Conservation (phyloP, 2,797 vertebrate species). For the Cephalopachus bancanus region DNA sequence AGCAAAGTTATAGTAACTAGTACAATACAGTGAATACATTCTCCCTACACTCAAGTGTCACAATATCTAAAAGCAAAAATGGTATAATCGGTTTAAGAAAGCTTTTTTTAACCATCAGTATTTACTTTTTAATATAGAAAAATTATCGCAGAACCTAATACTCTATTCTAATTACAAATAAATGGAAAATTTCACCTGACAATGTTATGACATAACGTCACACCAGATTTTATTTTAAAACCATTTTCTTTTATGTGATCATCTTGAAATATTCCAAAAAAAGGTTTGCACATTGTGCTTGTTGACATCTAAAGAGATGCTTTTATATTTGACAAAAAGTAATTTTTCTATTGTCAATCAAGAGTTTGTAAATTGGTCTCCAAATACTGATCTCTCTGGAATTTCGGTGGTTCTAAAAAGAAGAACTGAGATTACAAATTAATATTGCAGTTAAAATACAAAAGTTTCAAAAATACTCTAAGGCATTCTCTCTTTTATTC, state of each 20-base stretch:
- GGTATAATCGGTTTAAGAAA: neutral
- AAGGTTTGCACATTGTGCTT: neutral
- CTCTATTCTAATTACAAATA: neutral
- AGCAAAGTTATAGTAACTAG: neutral
- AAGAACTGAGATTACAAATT: slow-evolving; percentile 41
- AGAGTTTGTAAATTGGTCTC: slow-evolving; percentile 6
- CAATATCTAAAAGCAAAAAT: neutral
- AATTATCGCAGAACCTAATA: neutral
- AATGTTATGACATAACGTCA: neutral
- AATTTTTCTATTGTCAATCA: slow-evolving; percentile 65
- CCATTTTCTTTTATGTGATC: neutral
- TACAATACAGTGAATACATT: neutral
- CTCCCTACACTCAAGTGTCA: neutral
- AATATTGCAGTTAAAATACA: slow-evolving; percentile 54
- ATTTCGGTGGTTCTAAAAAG: neutral
- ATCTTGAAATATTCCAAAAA: neutral
- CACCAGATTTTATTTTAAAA: slow-evolving; percentile 20
- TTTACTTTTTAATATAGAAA: slow-evolving; percentile 51
- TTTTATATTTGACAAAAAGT: slow-evolving; percentile 12
- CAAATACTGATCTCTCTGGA: slow-evolving; percentile 62
- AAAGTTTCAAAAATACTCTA: slow-evolving; percentile 51
- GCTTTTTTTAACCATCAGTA: neutral
- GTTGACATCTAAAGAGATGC: slow-evolving; percentile 12
- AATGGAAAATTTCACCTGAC: slow-evolving; percentile 36
- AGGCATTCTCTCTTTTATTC: slow-evolving; percentile 65